Conservation (phyloP, 2,113 vertebrate genomes). For the Noturus placidus region DNA sequence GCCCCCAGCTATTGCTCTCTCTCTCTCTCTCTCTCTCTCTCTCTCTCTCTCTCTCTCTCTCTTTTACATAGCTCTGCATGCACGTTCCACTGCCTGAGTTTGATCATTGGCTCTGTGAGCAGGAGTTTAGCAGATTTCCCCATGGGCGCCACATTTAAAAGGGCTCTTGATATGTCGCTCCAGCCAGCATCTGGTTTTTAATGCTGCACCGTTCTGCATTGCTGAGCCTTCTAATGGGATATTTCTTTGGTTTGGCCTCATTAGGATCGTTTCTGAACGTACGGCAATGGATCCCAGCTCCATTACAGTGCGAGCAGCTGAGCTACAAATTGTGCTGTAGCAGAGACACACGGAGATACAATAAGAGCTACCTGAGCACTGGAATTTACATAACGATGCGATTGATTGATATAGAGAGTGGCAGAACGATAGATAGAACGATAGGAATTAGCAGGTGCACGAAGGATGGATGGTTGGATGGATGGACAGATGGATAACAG, state of each 20-base stretch:
- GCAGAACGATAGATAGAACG: no score
- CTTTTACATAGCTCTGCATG: neutral
- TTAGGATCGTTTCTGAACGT: conserved; percentile 46
- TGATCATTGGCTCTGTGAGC: conserved; percentile 38
- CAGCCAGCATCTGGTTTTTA: conserved; percentile 35
- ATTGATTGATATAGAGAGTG: neutral
- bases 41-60: neutral
- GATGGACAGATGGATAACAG: neutral
- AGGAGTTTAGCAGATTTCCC: conserved; percentile 33
- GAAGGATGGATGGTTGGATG: neutral
- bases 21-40: neutral
- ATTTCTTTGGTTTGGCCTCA: conserved; percentile 51
- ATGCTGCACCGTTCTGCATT: conserved; percentile 19
- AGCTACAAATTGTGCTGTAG: neutral
- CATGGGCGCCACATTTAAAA: conserved; percentile 5
- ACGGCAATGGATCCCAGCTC: conserved; percentile 53
- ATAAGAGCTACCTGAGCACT: neutral
- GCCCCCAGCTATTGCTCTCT: conserved; percentile 12
- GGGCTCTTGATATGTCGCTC: conserved; percentile 21
- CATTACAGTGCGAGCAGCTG: conserved; percentile 36
- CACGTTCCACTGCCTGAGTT: conserved; percentile 9
- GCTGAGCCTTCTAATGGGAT: conserved; percentile 41
- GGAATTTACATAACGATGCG: neutral
- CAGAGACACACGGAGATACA: neutral
- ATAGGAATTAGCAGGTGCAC: no score